Evolutionary conservation across 2,888 invertebrate species (phyloP).

Genomic region (Yponomeuta evonymella): DNA sequence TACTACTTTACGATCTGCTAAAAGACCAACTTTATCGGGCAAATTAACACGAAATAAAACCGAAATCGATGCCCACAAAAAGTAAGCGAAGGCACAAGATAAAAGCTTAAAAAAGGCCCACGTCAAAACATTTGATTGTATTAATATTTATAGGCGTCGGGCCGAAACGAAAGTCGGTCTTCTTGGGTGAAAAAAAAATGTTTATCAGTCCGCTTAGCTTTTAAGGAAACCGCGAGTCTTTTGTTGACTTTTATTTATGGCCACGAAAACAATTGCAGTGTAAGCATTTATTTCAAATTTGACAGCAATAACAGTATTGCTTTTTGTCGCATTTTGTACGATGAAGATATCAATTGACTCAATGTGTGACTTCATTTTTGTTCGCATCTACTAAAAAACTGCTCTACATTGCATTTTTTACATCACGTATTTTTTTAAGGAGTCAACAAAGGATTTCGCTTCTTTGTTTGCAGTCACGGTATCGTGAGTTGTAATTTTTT

Average conservation of each 20-base stretch:
- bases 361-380: slow-evolving; percentile 39
- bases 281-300: slow-evolving; percentile 71
- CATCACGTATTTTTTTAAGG: neutral
- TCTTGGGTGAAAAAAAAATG: slow-evolving; percentile 55
- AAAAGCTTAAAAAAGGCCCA: slow-evolving; percentile 73
- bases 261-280: slow-evolving; percentile 71
- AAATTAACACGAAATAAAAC: slow-evolving; percentile 77
- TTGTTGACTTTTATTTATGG: slow-evolving; percentile 73
- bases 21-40: slow-evolving; percentile 74
- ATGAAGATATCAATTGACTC: slow-evolving; percentile 51
- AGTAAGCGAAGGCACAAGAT: slow-evolving; percentile 71
- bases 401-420: slow-evolving; percentile 18
- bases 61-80: slow-evolving; percentile 66
- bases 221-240: slow-evolving; percentile 74
- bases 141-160: slow-evolving; percentile 73
- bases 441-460: neutral
- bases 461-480: slow-evolving; percentile 18
- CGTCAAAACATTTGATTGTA: slow-evolving; percentile 78
- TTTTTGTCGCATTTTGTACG: slow-evolving; percentile 41
- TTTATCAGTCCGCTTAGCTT: slow-evolving; percentile 74
- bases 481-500: neutral
- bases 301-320: slow-evolving; percentile 69
- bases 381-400: slow-evolving; percentile 43
- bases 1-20: slow-evolving; percentile 75
- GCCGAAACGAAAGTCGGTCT: slow-evolving; percentile 66